phyloP scores from a whole-genome alignment of 30 jellyfish, hydroid and myxozoan genomes.

The Chironex yamaguchii region DNA sequence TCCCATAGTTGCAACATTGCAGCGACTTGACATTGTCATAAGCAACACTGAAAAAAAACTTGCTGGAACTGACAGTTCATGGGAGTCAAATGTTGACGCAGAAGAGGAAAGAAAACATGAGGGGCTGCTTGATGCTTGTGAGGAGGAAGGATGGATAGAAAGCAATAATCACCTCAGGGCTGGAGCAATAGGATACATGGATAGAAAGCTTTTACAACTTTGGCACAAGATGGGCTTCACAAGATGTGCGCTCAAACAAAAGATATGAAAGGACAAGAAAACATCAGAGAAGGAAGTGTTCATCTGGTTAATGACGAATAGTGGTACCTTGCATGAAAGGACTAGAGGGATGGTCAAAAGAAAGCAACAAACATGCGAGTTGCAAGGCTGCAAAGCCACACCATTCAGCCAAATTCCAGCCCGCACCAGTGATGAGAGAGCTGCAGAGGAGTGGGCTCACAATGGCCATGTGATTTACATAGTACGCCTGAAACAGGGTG shows the following conservation, averaged over 20 bases:
- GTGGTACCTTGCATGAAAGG: not conserved
- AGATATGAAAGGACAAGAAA: not conserved
- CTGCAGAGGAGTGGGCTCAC: not conserved
- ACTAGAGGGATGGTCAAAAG: not conserved
- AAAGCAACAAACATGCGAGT: not conserved
- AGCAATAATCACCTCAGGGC: not conserved
- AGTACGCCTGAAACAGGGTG: too few relatives aligned
- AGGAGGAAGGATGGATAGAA: not conserved
- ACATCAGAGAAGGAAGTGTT: not conserved
- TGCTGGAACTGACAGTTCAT: not conserved
- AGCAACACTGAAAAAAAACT: not conserved
- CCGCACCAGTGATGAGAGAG: not conserved
- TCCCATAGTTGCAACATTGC: not conserved
- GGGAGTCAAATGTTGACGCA: not conserved
- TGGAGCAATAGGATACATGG: not conserved
- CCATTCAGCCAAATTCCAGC: not conserved
- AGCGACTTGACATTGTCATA: not conserved
- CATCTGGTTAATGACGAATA: not conserved
- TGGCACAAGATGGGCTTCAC: not conserved
- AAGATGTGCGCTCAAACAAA: not conserved
- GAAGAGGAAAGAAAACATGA: not conserved
- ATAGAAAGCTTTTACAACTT: not conserved
- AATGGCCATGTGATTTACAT: too few relatives aligned
- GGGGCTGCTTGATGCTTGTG: not conserved
- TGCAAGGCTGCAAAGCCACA: not conserved